Evolutionary conservation across 2,888 invertebrate species (phyloP).

Genomic region (Amorpha juglandis): DNA sequence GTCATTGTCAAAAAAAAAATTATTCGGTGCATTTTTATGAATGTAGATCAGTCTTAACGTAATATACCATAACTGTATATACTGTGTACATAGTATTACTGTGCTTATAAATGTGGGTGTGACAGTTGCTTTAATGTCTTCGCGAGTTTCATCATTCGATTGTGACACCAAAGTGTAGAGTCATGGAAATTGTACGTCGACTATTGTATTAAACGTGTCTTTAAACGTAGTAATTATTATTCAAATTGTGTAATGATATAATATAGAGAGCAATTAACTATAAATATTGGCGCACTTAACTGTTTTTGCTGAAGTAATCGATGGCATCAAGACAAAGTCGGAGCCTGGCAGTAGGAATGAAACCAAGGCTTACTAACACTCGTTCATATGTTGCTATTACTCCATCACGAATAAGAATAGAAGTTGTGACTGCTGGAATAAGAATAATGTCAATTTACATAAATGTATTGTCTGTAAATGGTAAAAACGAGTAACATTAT

Average conservation of each 20-base stretch:
- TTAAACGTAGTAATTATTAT: background rate
- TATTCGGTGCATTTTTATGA: too few species aligned
- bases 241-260: constrained; percentile 10
- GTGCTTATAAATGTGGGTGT: constrained; percentile 24
- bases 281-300: constrained; percentile 67
- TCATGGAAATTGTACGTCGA: constrained; percentile 28
- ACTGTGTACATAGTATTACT: background rate
- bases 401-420: constrained; percentile 85
- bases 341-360: constrained; percentile 85
- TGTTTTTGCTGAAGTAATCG: constrained; percentile 87
- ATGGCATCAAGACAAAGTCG: constrained; percentile 87
- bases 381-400: constrained; percentile 85
- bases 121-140: constrained; percentile 34
- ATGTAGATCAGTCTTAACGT: too few species aligned
- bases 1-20: too few species aligned
- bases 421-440: constrained; percentile 71
- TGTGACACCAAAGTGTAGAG: constrained; percentile 38
- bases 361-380: constrained; percentile 84
- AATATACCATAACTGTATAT: too few species aligned
- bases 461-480: constrained; percentile 2
- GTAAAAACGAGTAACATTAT: constrained; percentile 12
- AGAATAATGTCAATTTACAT: constrained; percentile 27
- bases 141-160: constrained; percentile 36
- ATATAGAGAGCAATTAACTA: background rate
- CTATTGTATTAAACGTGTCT: constrained; percentile 27